Conservation (phyloP, 2,888 invertebrate species). For the Microplitis deprimator region DNA sequence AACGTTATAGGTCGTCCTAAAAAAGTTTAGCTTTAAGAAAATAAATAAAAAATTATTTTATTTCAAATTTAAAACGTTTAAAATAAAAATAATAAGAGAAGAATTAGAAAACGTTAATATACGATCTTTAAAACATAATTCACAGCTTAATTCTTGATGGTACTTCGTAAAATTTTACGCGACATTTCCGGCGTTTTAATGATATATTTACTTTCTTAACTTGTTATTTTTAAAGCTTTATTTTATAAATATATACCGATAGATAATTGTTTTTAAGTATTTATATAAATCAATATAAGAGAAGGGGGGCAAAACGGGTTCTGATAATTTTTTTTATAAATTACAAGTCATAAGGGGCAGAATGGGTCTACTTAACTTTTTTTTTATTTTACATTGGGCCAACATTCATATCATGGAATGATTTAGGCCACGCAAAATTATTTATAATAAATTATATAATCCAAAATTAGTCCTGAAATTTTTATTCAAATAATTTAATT, state of each 20-base stretch:
- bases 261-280: not conserved
- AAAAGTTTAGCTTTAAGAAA: not conserved
- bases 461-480: no score
- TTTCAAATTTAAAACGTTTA: not conserved
- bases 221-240: slow-evolving; percentile 10
- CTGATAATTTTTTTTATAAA: no score
- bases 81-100: not conserved
- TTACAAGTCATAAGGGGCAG: no score
- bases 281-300: no score
- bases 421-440: no score
- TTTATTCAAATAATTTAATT: no score
- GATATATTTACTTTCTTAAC: slow-evolving; percentile 10
- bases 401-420: no score
- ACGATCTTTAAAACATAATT: slow-evolving; percentile 3
- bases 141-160: slow-evolving; percentile 14
- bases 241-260: not conserved
- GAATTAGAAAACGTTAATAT: slow-evolving; percentile 17
- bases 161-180: slow-evolving; percentile 12
- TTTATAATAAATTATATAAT: no score
- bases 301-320: no score
- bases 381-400: no score
- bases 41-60: not conserved
- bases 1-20: not conserved
- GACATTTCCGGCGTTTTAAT: slow-evolving; percentile 23
- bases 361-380: no score